Evolutionary conservation across 2,797 vertebrate genomes (phyloP).

Genomic region (Myotis daubentonii): DNA sequence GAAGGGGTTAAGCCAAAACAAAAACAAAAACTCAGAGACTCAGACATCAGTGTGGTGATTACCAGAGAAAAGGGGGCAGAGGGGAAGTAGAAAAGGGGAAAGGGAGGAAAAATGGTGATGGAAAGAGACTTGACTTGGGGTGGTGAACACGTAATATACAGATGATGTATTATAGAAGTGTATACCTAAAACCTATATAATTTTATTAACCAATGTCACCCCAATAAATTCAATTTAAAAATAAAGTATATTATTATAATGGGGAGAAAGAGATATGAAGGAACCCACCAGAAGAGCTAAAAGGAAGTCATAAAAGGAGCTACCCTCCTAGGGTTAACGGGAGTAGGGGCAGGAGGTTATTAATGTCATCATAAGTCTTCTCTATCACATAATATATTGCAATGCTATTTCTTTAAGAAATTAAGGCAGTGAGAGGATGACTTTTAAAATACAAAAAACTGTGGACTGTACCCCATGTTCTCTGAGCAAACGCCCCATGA

Average conservation of each 20-base stretch:
- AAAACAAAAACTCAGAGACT: not conserved
- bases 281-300: not conserved
- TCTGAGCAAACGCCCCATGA: not conserved
- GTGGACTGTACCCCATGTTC: not conserved
- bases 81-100: not conserved
- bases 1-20: not conserved
- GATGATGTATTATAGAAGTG: not conserved
- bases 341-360: fast-evolving
- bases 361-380: not conserved
- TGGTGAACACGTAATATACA: not conserved
- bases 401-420: not conserved
- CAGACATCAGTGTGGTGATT: not conserved
- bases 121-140: not conserved
- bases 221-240: not conserved
- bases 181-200: not conserved
- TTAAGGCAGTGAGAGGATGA: not conserved
- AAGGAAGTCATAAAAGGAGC: not conserved
- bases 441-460: constrained; percentile 54
- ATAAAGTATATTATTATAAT: not conserved
- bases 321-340: not conserved
- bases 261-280: not conserved
- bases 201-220: not conserved
- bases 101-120: not conserved
- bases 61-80: not conserved
- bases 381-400: not conserved